Evolutionary conservation across 2,797 vertebrate genomes (phyloP), one percentile per base, ranked within the genome.

Genomic region (Pagetopsis macropterus): DNA sequence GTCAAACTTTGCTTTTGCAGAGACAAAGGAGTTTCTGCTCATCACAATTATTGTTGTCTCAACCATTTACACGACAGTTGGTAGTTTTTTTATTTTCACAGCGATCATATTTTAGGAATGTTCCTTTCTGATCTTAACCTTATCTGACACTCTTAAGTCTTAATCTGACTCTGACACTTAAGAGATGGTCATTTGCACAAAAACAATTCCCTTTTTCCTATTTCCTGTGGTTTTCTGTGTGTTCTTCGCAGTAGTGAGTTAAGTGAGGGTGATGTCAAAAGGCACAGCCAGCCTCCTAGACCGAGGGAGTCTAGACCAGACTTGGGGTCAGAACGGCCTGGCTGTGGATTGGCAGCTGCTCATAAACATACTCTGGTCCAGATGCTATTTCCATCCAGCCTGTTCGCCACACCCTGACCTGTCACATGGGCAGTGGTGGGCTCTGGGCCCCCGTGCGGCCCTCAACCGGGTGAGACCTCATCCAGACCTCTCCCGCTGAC

Each of bases 391-490:
- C 86, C 69, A 88, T 89, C 84, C 79, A 73, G 85, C 82, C 75
- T 73, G 66, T 82, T 90, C 81, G 90, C 94, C 94, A 91, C 93
- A 91, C 89, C 92, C 92, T 88, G 89, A 91, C 87, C 91, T 79
- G 85, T 88, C 86, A 89, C 89, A 86, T 81, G 86, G 83, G 88
- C 83, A 69, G 88, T 66, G 79, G 86, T 70, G 81, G 86, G 81
- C 72, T 75, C 67, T 84, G 77, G 80, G 87, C 73, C 86, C 64
- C 72, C 11, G 54, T 60, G 70, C 72, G 68, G 81, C 77, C 63
- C 65, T 79, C 52, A 74, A 61, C 74, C 74, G 69, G 37, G 6
- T 21, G 54, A 73, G 64, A 72, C 76, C 68, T 84, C 68, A 67
- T 68, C 69, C 84, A 87, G 79, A 86, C 61, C 65, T 65, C 58